Conservation (phyloP, 2,113 vertebrate species). For the Serilophus lunatus region DNA sequence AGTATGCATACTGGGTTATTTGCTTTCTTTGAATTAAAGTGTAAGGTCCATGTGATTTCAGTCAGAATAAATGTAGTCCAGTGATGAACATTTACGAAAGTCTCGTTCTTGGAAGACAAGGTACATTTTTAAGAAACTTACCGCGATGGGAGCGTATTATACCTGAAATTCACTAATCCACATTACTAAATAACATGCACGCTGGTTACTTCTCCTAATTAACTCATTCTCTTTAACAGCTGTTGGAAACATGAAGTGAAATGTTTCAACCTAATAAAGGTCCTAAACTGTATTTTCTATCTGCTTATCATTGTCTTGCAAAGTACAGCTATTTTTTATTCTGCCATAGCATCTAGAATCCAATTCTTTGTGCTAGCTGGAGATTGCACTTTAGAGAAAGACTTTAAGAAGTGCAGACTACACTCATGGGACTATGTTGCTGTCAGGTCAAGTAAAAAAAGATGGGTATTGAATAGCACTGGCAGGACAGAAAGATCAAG, state of each 20-base stretch:
- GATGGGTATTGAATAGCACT: not conserved
- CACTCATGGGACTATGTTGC: accelerated
- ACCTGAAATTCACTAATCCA: not conserved
- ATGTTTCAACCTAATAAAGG: not conserved
- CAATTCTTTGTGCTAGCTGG: not conserved
- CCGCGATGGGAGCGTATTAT: not conserved
- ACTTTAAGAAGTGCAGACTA: not conserved
- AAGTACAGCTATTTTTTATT: not conserved
- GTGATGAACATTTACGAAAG: not conserved
- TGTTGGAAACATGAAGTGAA: not conserved
- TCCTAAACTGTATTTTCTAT: not conserved
- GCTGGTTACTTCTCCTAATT: not conserved
- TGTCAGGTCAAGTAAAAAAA: not conserved
- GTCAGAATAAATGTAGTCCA: not conserved
- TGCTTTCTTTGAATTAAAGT: not conserved
- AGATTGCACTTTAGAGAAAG: not conserved
- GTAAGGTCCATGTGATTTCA: not conserved
- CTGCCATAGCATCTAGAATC: not conserved
- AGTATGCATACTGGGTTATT: not conserved
- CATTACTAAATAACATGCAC: not conserved
- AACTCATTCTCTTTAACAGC: not conserved
- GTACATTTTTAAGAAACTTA: not conserved
- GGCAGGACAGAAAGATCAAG: not conserved
- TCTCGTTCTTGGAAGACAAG: not conserved
- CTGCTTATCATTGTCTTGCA: not conserved